Conservation (phyloP, 2,888 invertebrate species). For the Nezara viridula region DNA sequence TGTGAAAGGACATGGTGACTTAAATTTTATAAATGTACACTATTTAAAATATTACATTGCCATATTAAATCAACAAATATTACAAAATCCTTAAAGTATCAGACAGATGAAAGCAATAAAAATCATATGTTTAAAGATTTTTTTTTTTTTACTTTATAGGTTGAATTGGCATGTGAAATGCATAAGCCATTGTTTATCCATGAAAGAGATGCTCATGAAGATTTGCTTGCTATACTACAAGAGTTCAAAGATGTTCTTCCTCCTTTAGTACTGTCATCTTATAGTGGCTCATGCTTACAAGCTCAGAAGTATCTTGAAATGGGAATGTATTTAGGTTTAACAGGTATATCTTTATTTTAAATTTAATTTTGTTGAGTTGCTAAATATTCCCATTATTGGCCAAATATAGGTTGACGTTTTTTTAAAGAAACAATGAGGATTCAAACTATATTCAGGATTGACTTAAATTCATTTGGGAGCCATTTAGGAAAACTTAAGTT, state of each 20-base stretch:
- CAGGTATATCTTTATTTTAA: slow-evolving; percentile 63
- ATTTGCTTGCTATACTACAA: slow-evolving; percentile 81
- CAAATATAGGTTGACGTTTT: too few relatives aligned
- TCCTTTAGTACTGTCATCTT: slow-evolving; percentile 90
- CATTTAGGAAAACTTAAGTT: too few relatives aligned
- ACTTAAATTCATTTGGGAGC: too few relatives aligned
- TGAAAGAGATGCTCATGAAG: slow-evolving; percentile 91
- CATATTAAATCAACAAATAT: too few relatives aligned
- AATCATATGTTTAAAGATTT: background rate
- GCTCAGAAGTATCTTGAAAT: slow-evolving; percentile 85
- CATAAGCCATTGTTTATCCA: slow-evolving; percentile 91
- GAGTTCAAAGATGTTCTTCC: slow-evolving; percentile 76
- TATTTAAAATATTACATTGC: too few relatives aligned
- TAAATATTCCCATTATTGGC: too few relatives aligned
- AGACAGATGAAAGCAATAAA: background rate
- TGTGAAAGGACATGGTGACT: too few relatives aligned
- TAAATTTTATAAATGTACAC: too few relatives aligned
- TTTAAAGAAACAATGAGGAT: too few relatives aligned
- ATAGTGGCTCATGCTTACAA: slow-evolving; percentile 89
- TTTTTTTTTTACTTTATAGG: slow-evolving; percentile 71
- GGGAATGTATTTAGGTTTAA: slow-evolving; percentile 69
- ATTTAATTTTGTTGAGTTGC: background rate
- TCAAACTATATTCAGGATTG: too few relatives aligned
- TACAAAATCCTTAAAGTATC: too few relatives aligned
- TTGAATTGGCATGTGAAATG: slow-evolving; percentile 87